Base-by-base conservation (phyloP, 2,113 vertebrate species). In the Grantiella picta region DNA sequence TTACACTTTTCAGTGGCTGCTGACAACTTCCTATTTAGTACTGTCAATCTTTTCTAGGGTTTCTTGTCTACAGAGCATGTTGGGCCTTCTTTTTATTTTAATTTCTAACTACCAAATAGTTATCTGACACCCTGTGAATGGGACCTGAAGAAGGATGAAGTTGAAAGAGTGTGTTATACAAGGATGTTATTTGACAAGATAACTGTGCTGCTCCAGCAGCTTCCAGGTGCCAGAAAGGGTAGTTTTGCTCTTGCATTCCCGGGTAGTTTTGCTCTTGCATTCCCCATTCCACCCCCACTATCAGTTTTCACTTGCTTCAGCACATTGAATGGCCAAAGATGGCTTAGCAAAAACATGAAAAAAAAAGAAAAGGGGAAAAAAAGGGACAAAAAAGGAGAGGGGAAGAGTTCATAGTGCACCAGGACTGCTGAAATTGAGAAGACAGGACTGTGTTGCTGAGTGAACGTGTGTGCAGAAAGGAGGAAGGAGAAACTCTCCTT, bases 101-200 rank as follows among this genome's bases (percentile, higher is more conserved):
- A 52, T 84, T 92, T 94, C 91, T 38, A 66, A 31, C 35, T 69
- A 81, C 54, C 29, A 21, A 73, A 83, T 24, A 77, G 71, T 83
- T 24, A 92, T 54, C 36, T 83, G 95, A 89, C 68, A 93, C 92
- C 38, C 73, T 81, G 79, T 75, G 80, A 89, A 88, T 42, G 66
- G 14, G 56, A 72, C 25, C 42, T 15, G 71, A 80, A 27, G 18
- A 80, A 75, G 63, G 86, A 86, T 54, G 59, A 86, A 77, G 45
- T 2, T 92, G 79, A 93, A 92, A 89, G 66, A 53, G 23, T 29
- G 38, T 69, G 49, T 82, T 60, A 63, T 35, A 18, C 18, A 59
- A 86, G 16, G 72, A 42, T 63, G 42, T 28, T 66, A 11, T 80
- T 93, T 88, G 82, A 86, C 73, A 90, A 77, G 94, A 50, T 53